phyloP scores from a whole-genome alignment of 2,888 invertebrate genomes.

The Ophion ventricosus region DNA sequence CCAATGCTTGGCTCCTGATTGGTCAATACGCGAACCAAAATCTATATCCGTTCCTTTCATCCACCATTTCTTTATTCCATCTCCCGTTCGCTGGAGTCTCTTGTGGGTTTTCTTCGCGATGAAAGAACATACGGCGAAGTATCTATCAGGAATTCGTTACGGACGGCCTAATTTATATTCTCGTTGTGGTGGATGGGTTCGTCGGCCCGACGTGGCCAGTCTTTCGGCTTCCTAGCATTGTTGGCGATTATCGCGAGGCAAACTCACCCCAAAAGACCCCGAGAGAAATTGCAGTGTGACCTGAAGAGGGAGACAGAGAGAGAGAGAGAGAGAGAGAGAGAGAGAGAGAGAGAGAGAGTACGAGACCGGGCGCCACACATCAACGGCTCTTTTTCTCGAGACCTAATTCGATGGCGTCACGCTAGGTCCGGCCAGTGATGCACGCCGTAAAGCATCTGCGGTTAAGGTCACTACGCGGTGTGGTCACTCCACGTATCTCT shows the following conservation, averaged over 20 bases:
- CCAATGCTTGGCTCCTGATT: constrained; percentile 1
- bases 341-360: constrained; percentile 14
- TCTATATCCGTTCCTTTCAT: constrained; percentile 26
- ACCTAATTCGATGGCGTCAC: constrained; percentile 62
- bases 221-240: constrained; percentile 37
- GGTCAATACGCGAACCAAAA: not conserved
- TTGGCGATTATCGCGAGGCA: constrained; percentile 57
- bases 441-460: constrained; percentile 57
- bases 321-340: not conserved
- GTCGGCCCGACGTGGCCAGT: constrained; percentile 2
- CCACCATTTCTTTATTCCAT: constrained; percentile 23
- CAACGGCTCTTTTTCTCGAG: constrained; percentile 51
- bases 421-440: constrained; percentile 34
- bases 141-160: constrained; percentile 60
- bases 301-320: constrained; percentile 14
- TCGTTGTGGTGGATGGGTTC: constrained; percentile 10
- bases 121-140: constrained; percentile 24
- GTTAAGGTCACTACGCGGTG: constrained; percentile 42
- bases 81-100: not conserved
- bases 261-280: constrained; percentile 19
- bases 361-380: constrained; percentile 48
- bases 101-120: constrained; percentile 1
- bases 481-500: constrained; percentile 35
- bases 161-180: constrained; percentile 56
- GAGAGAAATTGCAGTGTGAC: not conserved